Evolutionary conservation across 2,888 invertebrate genomes (phyloP).

Genomic region (Lissonota sp.): DNA sequence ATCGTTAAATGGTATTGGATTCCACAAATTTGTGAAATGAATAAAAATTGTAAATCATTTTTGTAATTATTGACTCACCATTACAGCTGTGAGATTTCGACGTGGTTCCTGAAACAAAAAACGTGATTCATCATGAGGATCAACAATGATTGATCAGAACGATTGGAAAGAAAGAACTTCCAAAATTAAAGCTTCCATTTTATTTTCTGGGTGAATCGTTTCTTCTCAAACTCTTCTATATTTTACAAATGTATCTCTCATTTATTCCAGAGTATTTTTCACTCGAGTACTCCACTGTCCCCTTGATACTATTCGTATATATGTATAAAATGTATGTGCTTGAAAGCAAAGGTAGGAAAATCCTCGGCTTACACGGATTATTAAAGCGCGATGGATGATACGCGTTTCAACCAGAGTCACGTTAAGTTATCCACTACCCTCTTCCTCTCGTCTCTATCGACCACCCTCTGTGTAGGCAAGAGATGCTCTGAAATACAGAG

Average conservation of each 20-base stretch:
- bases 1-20: too few relatives aligned
- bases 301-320: neutral
- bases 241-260: constrained; percentile 8
- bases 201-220: too few relatives aligned
- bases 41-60: too few relatives aligned
- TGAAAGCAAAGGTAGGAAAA: constrained; percentile 37
- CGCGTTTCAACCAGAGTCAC: constrained; percentile 40
- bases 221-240: neutral
- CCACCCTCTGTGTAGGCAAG: neutral
- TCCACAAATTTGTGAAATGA: too few relatives aligned
- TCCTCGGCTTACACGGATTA: constrained; percentile 61
- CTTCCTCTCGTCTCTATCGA: neutral
- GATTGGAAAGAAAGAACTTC: too few relatives aligned
- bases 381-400: constrained; percentile 45
- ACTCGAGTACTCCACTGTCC: neutral
- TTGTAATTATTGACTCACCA: too few relatives aligned
- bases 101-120: too few relatives aligned
- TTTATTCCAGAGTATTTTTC: neutral
- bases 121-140: too few relatives aligned
- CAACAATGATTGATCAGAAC: too few relatives aligned
- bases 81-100: too few relatives aligned
- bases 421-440: constrained; percentile 32
- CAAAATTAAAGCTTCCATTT: too few relatives aligned
- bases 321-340: neutral
- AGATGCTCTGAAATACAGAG: too few relatives aligned